Base-by-base conservation (phyloP, 2,113 vertebrate genomes). In the Microcebus lehilahytsara region DNA sequence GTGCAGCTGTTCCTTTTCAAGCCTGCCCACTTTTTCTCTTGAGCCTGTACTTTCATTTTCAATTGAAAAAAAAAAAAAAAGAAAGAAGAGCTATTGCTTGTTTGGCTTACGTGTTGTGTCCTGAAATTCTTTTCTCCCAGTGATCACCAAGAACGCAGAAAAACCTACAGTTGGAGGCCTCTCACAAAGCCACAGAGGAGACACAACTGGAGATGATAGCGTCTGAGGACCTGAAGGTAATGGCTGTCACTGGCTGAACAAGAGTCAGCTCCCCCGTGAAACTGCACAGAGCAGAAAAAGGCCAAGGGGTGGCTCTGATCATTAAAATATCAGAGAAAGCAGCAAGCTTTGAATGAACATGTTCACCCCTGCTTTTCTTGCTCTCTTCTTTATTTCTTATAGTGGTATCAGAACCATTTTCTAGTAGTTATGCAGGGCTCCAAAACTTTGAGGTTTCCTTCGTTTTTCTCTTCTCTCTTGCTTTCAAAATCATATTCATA, bases 301-400 rank as follows among this genome's bases (percentile, higher is more conserved):
- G 4, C 6, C 5, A 32, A 27, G 2, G 22, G 3, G 27, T 56
- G 2, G 3, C 0, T 84, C 71, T 60, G 16, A 7, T 14, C 11
- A 9, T 4, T 27, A 78, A 23, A 30, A 69, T 60, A 37, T 1
- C 4, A 25, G 20, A 16, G 11, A 62, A 37, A 25, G 5, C 9
- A 42, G 20, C 13, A 12, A 46, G 25, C 34, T 85, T 51, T n/a
- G 20, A 86, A 74, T 8, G 10, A 46, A 42, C 22, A 58, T 56
- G 58, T 53, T 51, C 42, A 23, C 4, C 16, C 4, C 20, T 14
- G 16, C 9, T 32, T 9, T 25, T 86, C 1, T 37, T 83, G 0
- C 0, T 53, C 1, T 27, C 17, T 71, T 78, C 37, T 32, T 67
- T 64, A 49, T 20, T 87, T 74, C 22, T 64, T 8, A 40, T 22